Base-by-base conservation (phyloP, 1,140 invertebrate genomes). In the Coelopa frigida region DNA sequence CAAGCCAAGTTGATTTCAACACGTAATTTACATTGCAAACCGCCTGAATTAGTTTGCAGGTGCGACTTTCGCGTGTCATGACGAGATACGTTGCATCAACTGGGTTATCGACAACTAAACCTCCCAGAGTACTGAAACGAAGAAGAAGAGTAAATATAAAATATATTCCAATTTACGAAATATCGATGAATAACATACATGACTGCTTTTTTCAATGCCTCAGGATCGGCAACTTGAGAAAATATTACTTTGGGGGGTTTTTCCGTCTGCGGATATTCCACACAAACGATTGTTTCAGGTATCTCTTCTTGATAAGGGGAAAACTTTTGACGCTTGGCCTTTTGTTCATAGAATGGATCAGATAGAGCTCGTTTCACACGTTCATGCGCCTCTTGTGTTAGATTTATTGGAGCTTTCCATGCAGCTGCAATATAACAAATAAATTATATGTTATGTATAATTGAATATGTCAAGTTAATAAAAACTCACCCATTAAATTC, bases 381-480 rank as follows among this genome's bases (percentile, higher is more conserved):
- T 58, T 90, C 87, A 57, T 87, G 85, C 0, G 81, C 83, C 60
- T 93, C 89, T 70, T 89, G 87, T 1, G 83, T 84, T 44, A 94
- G 84, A 59, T 90, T 90, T 24, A 95, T 85, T 0, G 90, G 89
- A 64, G 83, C 82, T 71, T 90, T 90, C 92, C 92, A 94, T 3
- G 88, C 85, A 69, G 82, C 89, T 94, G 23, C 21, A 44, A 46
- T 32, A 22, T 6, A 17, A 21, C 10, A 21, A 42, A 20, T 35
- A 8, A 7, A 12, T 27, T 39, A 39, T 32, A 8, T 21, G 4
- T 8, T 7, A 17, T 27, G 3, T 5, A 20, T 18, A 36, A 6
- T 20, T 38, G 4, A 31, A 40, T 12, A 22, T 40, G 8, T 44
- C 18, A 5, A 11, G 10, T 32, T 12, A 6, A 21, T 14, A 44